Base-by-base conservation (phyloP, 1,140 invertebrate genomes). In the Danaus plexippus region DNA sequence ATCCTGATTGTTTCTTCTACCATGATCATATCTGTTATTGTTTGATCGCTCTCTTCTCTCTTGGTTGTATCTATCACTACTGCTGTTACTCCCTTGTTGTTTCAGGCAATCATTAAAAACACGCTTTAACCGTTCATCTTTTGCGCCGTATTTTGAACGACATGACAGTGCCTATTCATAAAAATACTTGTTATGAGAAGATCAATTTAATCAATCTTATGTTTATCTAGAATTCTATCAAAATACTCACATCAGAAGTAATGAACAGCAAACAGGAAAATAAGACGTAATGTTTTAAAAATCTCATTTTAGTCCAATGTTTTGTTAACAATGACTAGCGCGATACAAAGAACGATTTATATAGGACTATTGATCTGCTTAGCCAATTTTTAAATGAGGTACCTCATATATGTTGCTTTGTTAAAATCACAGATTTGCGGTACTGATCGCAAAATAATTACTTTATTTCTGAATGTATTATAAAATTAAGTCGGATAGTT, bases 61-160 rank as follows among this genome's bases (percentile, higher is more conserved):
- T 47, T 59, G 55, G n/a, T 63, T 53, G 7, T 43, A 43, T 43
- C 60, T 57, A 50, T 58, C 53, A 9, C 60, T 60, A 50, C 58
- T 76, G 1, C 64, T 68, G n/a, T 69, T 76, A 1, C 60, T 66
- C 10, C 75, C 69, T 61, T 74, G 65, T 54, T 71, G 71, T 43
- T 75, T 81, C 22, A 81, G 54, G 52, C 80, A 85, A 43, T 65
- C 73, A 50, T 71, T 71, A 51, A 77, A 83, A 40, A 83, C 69
- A 22, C 69, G 72, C 47, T 75, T 83, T 7, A 89, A 53, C 48
- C 88, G 85, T 11, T 75, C 68, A 52, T 88, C 88, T 55, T 79
- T 81, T 8, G 73, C 65, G 9, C 87, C 81, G n/a, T 87, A 87
- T 51, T 87, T 85, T 2, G 87, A 80, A 11, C 79, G 77, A 59